phyloP scores from a whole-genome alignment of 2,797 vertebrate genomes.

The Champsocephalus esox region DNA sequence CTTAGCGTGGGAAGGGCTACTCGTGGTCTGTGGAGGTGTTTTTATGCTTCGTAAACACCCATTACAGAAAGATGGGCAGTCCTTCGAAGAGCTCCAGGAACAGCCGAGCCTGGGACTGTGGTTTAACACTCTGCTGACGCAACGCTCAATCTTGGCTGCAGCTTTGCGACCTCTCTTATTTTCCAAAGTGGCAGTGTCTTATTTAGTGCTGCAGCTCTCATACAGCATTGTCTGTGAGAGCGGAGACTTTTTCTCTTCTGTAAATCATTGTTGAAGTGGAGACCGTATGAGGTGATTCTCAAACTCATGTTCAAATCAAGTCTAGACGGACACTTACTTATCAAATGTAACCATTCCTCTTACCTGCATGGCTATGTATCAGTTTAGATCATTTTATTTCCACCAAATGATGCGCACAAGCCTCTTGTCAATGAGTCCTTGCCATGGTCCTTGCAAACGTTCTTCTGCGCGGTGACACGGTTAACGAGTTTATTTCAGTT shows the following conservation, averaged over 20 bases:
- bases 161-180: slow-evolving; percentile 74
- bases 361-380: no score
- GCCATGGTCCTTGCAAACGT: no score
- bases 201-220: slow-evolving; percentile 65
- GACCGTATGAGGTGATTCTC: slow-evolving; percentile 10
- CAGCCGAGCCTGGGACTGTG: slow-evolving; percentile 82
- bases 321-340: neutral
- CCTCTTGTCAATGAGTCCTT: no score
- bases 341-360: neutral
- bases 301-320: slow-evolving; percentile 13
- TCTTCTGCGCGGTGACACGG: no score
- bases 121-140: slow-evolving; percentile 86
- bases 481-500: no score
- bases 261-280: slow-evolving; percentile 45
- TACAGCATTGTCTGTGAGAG: slow-evolving; percentile 57
- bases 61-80: slow-evolving; percentile 51
- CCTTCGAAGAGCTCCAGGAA: slow-evolving; percentile 70
- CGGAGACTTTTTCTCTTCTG: slow-evolving; percentile 26
- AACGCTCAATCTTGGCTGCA: slow-evolving; percentile 84
- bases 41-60: slow-evolving; percentile 52
- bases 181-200: slow-evolving; percentile 73
- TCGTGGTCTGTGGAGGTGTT: slow-evolving; percentile 45
- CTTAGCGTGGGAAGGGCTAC: neutral
- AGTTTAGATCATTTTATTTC: no score
- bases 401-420: no score